Evolutionary conservation across 2,888 invertebrate genomes (phyloP).

Genomic region (Sphecodes monilicornis): DNA sequence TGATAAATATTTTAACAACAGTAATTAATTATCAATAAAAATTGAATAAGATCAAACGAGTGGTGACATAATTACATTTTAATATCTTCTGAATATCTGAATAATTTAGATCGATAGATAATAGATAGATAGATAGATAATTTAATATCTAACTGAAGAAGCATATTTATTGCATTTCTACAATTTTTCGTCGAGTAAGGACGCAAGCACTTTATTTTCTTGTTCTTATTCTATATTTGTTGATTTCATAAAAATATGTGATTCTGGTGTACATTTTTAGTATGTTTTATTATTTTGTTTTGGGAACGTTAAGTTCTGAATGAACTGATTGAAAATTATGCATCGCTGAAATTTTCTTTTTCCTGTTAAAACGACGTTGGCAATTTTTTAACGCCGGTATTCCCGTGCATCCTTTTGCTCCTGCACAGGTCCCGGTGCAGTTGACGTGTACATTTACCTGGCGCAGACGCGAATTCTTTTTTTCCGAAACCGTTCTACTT

Average conservation of each 20-base stretch:
- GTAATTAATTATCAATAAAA: too few relatives aligned
- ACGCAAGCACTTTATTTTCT: neutral
- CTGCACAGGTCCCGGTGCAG: neutral
- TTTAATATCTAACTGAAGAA: too few relatives aligned
- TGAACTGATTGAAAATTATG: neutral
- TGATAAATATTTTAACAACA: too few relatives aligned
- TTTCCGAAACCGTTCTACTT: conserved; percentile 44
- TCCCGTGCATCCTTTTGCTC: neutral
- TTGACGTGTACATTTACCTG: conserved; percentile 26
- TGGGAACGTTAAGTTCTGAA: neutral
- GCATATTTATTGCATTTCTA: too few relatives aligned
- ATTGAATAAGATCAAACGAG: too few relatives aligned
- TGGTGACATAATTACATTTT: neutral
- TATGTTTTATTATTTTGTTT: neutral
- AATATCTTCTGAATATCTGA: too few relatives aligned
- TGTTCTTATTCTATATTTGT: neutral
- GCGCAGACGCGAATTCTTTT: conserved; percentile 30
- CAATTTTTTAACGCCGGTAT: neutral
- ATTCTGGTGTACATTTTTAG: neutral
- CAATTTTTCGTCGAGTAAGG: neutral
- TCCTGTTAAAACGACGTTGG: neutral
- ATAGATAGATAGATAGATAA: too few relatives aligned
- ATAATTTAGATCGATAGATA: too few relatives aligned
- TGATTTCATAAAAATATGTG: neutral
- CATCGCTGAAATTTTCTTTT: neutral